These are phyloP conservation scores for Calcarius lapponicus DNA, from an alignment of 2,797 vertebrate genomes.

Conservation along the genomic window DNA sequence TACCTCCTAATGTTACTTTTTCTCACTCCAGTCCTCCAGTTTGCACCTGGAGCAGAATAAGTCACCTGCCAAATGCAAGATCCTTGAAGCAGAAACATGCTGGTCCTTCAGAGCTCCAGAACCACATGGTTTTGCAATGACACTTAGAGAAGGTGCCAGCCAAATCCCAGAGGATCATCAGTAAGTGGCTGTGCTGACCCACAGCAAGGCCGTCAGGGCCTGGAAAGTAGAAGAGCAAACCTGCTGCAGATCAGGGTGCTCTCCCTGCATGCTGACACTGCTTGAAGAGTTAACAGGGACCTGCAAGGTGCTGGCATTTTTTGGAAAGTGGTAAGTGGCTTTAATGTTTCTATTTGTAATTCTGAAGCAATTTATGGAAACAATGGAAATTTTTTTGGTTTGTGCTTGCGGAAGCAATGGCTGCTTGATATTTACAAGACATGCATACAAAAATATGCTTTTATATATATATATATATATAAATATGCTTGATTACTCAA, in stretches of 20 bases:
- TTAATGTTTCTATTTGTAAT: not conserved
- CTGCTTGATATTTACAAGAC: not conserved
- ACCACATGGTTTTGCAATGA: constrained; percentile 73
- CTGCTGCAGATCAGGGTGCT: constrained; percentile 39
- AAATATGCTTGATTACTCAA: not conserved
- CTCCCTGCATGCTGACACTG: not conserved
- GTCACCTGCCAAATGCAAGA: constrained; percentile 85
- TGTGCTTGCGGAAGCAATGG: not conserved
- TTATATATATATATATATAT: not conserved
- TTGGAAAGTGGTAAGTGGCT: not conserved
- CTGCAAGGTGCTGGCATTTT: not conserved
- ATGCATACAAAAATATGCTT: not conserved
- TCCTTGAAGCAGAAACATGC: constrained; percentile 79
- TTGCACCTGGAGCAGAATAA: not conserved
- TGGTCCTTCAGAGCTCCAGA: constrained; percentile 77
- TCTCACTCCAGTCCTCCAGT: not conserved
- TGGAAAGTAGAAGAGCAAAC: constrained; percentile 78
- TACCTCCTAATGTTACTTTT: not conserved
- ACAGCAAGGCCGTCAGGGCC: constrained; percentile 71
- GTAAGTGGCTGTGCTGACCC: constrained; percentile 83
- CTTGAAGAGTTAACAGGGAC: not conserved
- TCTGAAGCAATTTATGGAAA: not conserved
- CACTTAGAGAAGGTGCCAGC: constrained; percentile 71
- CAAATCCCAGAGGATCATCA: constrained; percentile 80
- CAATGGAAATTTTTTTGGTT: not conserved